These are phyloP conservation scores for Melipona beecheii DNA, from an alignment of 2,888 invertebrate genomes.

Conservation along the genomic window DNA sequence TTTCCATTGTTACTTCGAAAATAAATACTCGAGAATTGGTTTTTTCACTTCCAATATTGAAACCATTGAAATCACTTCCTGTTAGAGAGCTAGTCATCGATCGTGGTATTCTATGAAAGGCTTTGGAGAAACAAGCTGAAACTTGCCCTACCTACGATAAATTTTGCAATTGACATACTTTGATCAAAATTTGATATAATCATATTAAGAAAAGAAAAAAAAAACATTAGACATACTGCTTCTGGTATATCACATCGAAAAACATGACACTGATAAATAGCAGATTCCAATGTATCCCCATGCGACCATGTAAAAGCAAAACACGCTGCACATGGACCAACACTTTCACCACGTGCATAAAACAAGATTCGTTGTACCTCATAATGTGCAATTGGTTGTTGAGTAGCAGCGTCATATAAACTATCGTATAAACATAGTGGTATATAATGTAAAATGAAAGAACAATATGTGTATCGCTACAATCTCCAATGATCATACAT, in stretches of 20 bases:
- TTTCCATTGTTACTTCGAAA: conserved; percentile 96
- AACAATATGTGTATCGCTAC: not conserved
- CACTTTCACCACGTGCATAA: conserved; percentile 95
- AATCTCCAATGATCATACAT: conserved; percentile 83
- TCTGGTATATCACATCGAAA: conserved; percentile 98
- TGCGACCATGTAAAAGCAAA: conserved; percentile 99
- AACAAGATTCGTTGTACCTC: conserved; percentile 97
- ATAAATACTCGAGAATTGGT: conserved; percentile 88
- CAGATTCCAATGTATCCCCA: conserved; percentile 94
- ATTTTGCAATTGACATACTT: not conserved
- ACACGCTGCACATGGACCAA: conserved; percentile 94
- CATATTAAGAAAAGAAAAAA: not conserved
- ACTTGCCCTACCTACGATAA: conserved; percentile 85
- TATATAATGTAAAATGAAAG: not conserved
- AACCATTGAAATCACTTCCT: conserved; percentile 86
- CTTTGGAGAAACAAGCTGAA: conserved; percentile 93
- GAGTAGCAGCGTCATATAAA: conserved; percentile 92
- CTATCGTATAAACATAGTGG: conserved; percentile 83
- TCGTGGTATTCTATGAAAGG: conserved; percentile 94
- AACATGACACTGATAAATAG: conserved; percentile 98
- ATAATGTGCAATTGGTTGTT: conserved; percentile 92
- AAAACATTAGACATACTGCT: conserved; percentile 88
- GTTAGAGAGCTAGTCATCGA: conserved; percentile 92
- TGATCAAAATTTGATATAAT: not conserved
- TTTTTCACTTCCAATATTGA: conserved; percentile 87